Evolutionary conservation across 92 coral and sea anemone species (phyloP), one percentile per base, ranked within the genome.

Genomic region (Bergia sp.): DNA sequence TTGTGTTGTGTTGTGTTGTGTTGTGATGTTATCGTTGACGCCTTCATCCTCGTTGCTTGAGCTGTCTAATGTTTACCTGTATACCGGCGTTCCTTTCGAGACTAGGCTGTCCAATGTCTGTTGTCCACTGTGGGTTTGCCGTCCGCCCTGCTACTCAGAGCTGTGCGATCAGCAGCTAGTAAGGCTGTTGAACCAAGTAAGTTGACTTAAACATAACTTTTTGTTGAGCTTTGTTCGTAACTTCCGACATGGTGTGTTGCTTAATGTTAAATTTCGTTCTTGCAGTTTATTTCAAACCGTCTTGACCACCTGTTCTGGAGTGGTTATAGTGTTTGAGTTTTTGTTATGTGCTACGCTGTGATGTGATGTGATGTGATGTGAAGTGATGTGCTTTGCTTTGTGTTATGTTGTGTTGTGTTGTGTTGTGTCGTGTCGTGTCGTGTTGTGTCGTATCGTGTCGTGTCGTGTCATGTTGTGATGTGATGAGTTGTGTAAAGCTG

Each of bases 71-170:
- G 57, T 85, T 20, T 39, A 15, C 20, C 20, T 8, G 37, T 55
- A 37, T 85, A n/a, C 37, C 21, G 16, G 6, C 37, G 75, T 37
- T 45, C 36, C 78, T 6, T 53, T 36, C 21, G 61, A 29, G 23
- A 16, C 37, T 78, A 94, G 94, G 99, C 95, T 50, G 82, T 97
- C 71, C 99, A 97, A 77, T 97, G 98, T 91, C 92, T 97, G 57
- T 88, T 97, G 90, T 97, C 98, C 45, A 97, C 96, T 49, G 96
- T 96, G 79, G 97, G 97, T 73, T 75, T 95, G 72, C 97, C 99
- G 4, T 89, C 95, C 41, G 86, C 95, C 18, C 20, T 92, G 53
- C 91, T 97, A 37, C 92, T 94, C 21, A 91, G 94, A 73, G 95
- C 98, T 36, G 95, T 97, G 65, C 76, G 47, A 23, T 81, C 91